phyloP scores from a whole-genome alignment of 2,797 vertebrate species.

The Eurystomus glaucurus region DNA sequence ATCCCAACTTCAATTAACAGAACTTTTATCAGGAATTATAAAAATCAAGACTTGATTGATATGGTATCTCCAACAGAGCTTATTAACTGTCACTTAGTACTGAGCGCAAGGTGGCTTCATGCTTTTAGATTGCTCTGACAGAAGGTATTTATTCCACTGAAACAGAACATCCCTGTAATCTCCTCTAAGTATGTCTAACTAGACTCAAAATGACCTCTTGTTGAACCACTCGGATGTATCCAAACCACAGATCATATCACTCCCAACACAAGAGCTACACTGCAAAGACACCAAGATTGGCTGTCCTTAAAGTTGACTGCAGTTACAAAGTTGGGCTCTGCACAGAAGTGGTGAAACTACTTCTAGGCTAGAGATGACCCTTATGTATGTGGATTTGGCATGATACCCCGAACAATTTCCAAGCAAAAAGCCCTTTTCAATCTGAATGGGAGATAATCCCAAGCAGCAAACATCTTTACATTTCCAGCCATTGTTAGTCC shows the following conservation, averaged over 20 bases:
- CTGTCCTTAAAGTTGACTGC: background rate
- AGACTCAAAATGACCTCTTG: background rate
- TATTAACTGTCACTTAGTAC: background rate
- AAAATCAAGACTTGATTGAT: background rate
- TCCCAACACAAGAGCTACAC: background rate
- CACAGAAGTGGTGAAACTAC: background rate
- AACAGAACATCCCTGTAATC: background rate
- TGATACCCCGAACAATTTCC: rapidly evolving
- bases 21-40: background rate
- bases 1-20: background rate
- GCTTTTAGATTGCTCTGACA: background rate
- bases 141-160: background rate
- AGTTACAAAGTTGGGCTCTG: background rate
- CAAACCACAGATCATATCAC: background rate
- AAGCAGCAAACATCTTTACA: background rate
- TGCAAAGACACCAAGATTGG: background rate
- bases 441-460: background rate
- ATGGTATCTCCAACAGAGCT: background rate
- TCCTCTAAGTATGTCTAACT: background rate
- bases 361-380: background rate
- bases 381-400: rapidly evolving
- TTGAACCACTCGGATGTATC: rapidly evolving
- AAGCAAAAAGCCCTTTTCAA: background rate
- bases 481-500: background rate
- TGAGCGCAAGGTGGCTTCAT: background rate